Base-by-base conservation (phyloP, 23 tunicate genomes). In the Ciona savignyi region DNA sequence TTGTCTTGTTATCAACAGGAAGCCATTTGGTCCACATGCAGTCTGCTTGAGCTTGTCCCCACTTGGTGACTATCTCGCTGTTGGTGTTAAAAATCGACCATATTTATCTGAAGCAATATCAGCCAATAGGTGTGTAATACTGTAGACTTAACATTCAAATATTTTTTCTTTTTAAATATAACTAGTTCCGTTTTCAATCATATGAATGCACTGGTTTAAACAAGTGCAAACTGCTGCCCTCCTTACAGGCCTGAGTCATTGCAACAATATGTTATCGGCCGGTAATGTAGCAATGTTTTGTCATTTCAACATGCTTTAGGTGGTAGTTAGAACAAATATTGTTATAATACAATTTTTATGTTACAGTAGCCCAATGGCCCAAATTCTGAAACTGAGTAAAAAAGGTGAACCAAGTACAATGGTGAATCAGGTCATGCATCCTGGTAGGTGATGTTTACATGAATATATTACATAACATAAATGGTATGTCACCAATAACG, bases 11-110 rank as follows among this genome's bases (percentile, higher is more conserved):
- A 11, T 65, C 76, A 64, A 30, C 34, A 87, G 95, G 33, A 77
- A 72, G 72, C 31, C 32, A 2, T 75, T 74, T 62, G 96, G 77
- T 0, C 81, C 79, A 25, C 49, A 73, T 48, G 87, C 84, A 3
- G 78, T 83, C 0, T 89, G 89, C 48, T 72, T 89, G 0, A 83
- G 85, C 62, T 32, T 89, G 0, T 89, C 96, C 1, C 96, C 96
- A 0, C 64, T 78, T 71, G 74, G 85, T 6, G 80, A 84, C 77
- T 83, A 78, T 69, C 60, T 89, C 29, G 87, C 89, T 30, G 96
- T 89, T 30, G 96, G 96, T 29, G 30, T 89, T 61, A 83, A 83
- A 63, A 56, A 74, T 25, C 76, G 76, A 51, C 56, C 27, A 42
- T 72, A 72, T 35, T 48, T 48, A 21, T 32, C 28, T 30, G 76